A percentile compares a stretch with the other conserved stretches of the same genome.
phyloP scores from a whole-genome alignment of 1,140 invertebrate species.

The Neomicropteryx cornuta region DNA sequence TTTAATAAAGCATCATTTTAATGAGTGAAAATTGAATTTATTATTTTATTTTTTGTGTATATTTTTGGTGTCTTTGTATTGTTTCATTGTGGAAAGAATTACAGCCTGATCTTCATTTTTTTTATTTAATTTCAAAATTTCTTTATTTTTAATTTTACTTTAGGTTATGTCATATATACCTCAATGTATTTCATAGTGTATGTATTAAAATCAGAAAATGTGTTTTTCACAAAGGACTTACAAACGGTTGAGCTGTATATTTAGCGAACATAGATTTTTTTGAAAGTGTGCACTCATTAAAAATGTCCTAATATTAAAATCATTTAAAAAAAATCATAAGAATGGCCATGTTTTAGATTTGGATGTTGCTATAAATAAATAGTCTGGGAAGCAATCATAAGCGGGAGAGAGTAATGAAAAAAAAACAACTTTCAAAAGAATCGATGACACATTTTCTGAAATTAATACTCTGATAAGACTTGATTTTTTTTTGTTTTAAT shows the following conservation, averaged over 20 bases:
- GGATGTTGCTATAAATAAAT: too few species aligned
- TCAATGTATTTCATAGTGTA: not conserved
- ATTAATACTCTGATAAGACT: constrained; percentile 24
- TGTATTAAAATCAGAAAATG: constrained; percentile 60
- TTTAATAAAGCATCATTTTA: too few species aligned
- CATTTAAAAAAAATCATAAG: too few species aligned
- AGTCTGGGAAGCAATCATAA: too few species aligned
- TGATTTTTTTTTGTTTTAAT: constrained; percentile 6
- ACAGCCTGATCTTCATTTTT: constrained; percentile 30
- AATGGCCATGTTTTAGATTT: too few species aligned
- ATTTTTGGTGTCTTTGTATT: constrained; percentile 30
- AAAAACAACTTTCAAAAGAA: constrained; percentile 36
- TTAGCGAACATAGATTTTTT: constrained; percentile 35
- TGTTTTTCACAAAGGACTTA: constrained; percentile 69
- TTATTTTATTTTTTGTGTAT: too few species aligned
- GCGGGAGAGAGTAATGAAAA: constrained; percentile 35
- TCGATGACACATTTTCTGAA: constrained; percentile 43
- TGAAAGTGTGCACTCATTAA: constrained; percentile 40
- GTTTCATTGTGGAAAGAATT: constrained; percentile 50
- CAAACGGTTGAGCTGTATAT: constrained; percentile 9
- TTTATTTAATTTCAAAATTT: constrained; percentile 16
- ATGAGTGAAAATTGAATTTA: too few species aligned
- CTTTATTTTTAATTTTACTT: constrained; percentile 16
- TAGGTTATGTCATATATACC: constrained; percentile 6
- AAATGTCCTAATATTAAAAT: too few species aligned